Evolutionary conservation across 2,888 invertebrate species (phyloP), one percentile per base, ranked within the genome.

Genomic region (Augiades crinisus): DNA sequence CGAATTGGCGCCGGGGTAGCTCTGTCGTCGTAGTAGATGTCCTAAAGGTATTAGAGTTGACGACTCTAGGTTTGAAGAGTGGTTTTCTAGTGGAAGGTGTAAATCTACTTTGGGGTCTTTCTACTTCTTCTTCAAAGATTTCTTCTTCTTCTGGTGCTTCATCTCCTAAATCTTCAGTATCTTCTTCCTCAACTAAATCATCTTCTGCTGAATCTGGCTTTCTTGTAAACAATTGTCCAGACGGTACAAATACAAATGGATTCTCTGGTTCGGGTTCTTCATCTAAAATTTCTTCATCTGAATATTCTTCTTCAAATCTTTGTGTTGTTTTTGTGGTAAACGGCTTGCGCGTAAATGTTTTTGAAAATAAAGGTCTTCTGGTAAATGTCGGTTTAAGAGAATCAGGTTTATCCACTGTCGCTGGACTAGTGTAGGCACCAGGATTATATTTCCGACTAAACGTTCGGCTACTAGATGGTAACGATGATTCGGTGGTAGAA

Each of bases 391-490:
- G 71, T 59, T 66, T 75, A 36, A 82, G 74, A 12, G 75, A 63
- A 54, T 74, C 73, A 27, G 76, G 70, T 60, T 75, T 76, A 5
- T 83, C 82, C 21, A 74, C 67, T 4, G 86, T 72, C 2, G 85
- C 65, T 27, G 90, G 90, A 46, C 88, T 90, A 10, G 90, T 90
- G 41, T 87, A 90, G 3, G 69, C 83, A 14, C 90, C 89, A 37
- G 80, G 81, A 57, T 86, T 90, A 60, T 75, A 90, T 69, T 89
- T 90, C 12, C 90, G 80, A 54, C 90, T 90, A 47, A 83, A 90
- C n/a, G 73, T 72, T 70, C 78, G 78, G 54, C 77, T 86, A 30
- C 83, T 85, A 7, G 80, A 78, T 30, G 81, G 70, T 7, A 74
- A 53, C 14, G 81, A 63, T 8, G 78, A 59, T 62, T 85, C 84